Evolutionary conservation across 2,888 invertebrate genomes (phyloP), one percentile per base, ranked within the genome.

Genomic region (Strigamia maritima): DNA sequence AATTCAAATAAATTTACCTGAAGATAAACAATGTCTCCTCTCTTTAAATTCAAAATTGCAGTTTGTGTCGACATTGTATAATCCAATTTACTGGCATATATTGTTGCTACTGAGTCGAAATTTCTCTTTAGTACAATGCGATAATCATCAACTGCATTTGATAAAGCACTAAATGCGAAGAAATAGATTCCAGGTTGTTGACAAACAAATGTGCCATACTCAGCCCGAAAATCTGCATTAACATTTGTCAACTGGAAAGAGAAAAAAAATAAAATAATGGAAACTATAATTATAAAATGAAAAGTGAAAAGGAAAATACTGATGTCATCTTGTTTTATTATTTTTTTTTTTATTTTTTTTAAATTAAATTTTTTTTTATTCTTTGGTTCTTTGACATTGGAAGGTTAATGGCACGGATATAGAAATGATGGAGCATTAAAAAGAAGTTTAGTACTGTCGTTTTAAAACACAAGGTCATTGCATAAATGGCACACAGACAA

Each of bases 191-290:
- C 81, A 4, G 40, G 76, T n/a, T 49, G 24, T 40, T 79, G 76
- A 35, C 79, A 79, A 19, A 80, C 77, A 28, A 81, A 81, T 16
- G 79, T 80, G 14, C 81, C 81, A 70, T 79, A 81, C 22, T 81
- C 81, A 4, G 31, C 74, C n/a, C 81, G 40, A 38, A 81, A 74
- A 65, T 77, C 75, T 14, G 80, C 79, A 76, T 79, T 81, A 10
- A 81, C 81, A 40, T 80, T 79, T 4, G 81, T 79, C 24, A 81
- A 49, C 81, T 81, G 65, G 14, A 75, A 31, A 77, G 0, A 77
- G 54, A 79, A 77, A 40, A 49, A 44, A 1, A 3, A n/a, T n/a
- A 24, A 49, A 44, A 44, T 12, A 44, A 38, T 38, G n/a, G n/a
- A n/a, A n/a, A n/a, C n/a, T n/a, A n/a, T 38, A 38, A 38, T 38